Evolutionary conservation across 2,113 vertebrate genomes (phyloP).

Genomic region (Periophthalmodon schlosseri): DNA sequence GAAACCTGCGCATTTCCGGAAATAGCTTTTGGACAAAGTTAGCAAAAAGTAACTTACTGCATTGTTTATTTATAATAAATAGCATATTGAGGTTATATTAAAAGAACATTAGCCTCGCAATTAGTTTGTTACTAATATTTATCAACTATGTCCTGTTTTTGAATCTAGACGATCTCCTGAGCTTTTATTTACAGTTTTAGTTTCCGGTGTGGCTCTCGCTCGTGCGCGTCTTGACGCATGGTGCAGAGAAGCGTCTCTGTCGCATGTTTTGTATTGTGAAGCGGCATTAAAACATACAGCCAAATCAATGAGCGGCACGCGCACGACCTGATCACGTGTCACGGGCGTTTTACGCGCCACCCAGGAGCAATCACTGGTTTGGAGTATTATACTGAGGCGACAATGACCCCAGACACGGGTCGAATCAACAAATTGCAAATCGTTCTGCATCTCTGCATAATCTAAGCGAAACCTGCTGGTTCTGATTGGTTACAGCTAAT

Average conservation of each 20-base stretch:
- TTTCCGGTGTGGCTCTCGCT: conserved; percentile 24
- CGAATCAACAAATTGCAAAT: background rate
- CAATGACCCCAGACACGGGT: background rate
- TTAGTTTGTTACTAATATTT: background rate
- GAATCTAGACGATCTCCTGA: background rate
- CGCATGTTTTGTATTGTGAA: conserved; percentile 27
- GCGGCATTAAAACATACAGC: background rate
- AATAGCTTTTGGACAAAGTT: conserved; percentile 17
- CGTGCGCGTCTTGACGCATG: conserved; percentile 22
- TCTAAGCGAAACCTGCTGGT: background rate
- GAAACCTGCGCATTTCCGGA: conserved; percentile 22
- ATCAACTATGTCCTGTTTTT: background rate
- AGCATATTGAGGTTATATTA: background rate
- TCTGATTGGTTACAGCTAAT: background rate
- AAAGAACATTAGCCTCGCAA: background rate
- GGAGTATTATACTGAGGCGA: background rate
- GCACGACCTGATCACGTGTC: background rate
- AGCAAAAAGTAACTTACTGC: background rate
- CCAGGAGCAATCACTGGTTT: no score
- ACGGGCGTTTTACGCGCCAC: background rate
- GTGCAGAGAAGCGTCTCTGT: conserved; percentile 31
- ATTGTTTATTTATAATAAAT: no score
- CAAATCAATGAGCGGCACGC: background rate
- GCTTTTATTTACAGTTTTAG: conserved; percentile 40
- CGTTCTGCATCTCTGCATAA: background rate